Base-by-base conservation (phyloP, 2,888 invertebrate species). In the Molanna angustata region DNA sequence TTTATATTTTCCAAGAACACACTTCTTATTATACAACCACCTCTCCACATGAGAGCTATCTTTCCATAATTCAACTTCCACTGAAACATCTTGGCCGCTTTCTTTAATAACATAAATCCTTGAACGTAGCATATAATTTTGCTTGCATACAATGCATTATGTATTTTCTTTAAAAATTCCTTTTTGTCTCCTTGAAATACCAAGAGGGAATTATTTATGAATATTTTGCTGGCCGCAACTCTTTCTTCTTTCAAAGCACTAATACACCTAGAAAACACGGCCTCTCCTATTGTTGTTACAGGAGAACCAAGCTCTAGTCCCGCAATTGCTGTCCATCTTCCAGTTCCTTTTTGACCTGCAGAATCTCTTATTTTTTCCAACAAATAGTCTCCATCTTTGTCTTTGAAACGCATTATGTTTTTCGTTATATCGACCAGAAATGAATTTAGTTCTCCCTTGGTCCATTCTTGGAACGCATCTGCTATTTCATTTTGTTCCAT, bases 61-160 rank as follows among this genome's bases (percentile, higher is more conserved):
- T 93, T 93, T 44, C 98, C 99, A 66, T 96, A 95, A 75, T 99
- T 98, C 56, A 99, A 76, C 59, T 92, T 87, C 99, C 99, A 99
- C 4, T 85, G 83, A 67, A 52, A 39, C 62, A 90, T 84, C 67
- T 86, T 85, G 11, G 96, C 96, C 11, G 96, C 95, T 71, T 95
- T 94, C 39, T 94, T 79, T 65, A 97, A 77, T 61, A 97, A 74
- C 97, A 97, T 97, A 66, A 94, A 94, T 2, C 94, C 99, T 79
- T 99, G 99, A 0, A 99, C 95, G 67, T 99, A 99, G 0, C 97
- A 98, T 48, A 99, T 94, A 57, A 99, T 94, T 75, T 99, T 99
- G 53, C 97, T 93, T 2, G 96, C 96, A 67, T 96, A 99, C 13
- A 99, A 76, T 0, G 99, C 98, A 76, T 93, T 77, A 62, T 87